Conservation (phyloP, 2,888 invertebrate genomes). For the Drosophila falleni region DNA sequence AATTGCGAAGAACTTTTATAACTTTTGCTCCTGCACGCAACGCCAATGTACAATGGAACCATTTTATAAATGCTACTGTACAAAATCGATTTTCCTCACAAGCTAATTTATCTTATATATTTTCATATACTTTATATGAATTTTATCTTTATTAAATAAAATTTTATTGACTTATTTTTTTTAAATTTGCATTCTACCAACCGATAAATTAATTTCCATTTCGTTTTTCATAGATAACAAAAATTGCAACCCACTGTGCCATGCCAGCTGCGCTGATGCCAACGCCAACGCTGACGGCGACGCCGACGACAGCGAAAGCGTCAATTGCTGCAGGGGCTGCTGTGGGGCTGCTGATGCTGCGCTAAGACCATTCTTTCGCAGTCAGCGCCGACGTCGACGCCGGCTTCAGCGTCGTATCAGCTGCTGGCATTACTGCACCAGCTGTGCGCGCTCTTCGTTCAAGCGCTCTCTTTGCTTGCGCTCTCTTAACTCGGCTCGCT, state of each 20-base stretch:
- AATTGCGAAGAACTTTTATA: conserved; percentile 84
- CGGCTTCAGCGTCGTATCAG: conserved; percentile 15
- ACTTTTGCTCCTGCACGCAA: conserved; percentile 66
- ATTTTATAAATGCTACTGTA: neutral
- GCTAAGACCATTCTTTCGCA: conserved; percentile 74
- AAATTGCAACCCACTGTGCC: conserved; percentile 29
- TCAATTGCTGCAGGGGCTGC: conserved; percentile 50
- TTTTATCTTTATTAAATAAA: too few relatives aligned
- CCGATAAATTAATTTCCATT: neutral
- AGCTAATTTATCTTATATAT: neutral
- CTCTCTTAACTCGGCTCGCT: conserved; percentile 39
- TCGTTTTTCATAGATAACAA: neutral
- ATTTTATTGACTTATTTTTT: neutral
- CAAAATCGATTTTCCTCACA: conserved; percentile 1
- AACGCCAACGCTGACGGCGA: conserved; percentile 41
- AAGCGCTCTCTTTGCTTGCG: conserved; percentile 37
- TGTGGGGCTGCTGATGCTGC: conserved; percentile 57
- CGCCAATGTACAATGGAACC: conserved; percentile 50
- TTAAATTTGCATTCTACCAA: too few relatives aligned
- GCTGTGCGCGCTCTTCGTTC: conserved; percentile 63
- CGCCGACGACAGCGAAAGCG: conserved; percentile 47
- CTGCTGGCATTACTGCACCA: conserved; percentile 63
- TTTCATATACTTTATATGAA: too few relatives aligned
- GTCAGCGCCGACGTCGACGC: conserved; percentile 31
- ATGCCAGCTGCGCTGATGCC: conserved; percentile 35